A percentile compares a stretch with the other conserved stretches of the same genome.
Conservation (phyloP, 2,113 vertebrate species). For the Perca fluviatilis region DNA sequence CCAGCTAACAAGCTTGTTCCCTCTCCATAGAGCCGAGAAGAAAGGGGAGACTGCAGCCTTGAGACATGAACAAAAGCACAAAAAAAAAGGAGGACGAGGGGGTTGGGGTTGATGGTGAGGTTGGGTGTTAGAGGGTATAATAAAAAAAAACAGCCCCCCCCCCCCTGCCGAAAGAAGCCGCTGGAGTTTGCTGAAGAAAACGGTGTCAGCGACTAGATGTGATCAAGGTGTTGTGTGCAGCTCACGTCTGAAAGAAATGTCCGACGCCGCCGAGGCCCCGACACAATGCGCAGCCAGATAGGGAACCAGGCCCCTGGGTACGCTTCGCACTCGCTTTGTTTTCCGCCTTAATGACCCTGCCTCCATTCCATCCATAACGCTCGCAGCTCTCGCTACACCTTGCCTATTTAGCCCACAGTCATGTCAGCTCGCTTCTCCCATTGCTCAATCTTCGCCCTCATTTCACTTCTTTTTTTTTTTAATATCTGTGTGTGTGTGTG, state of each 20-base stretch:
- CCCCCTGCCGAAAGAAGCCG: conserved; percentile 65
- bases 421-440: conserved; percentile 67
- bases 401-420: conserved; percentile 82
- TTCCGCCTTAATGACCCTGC: conserved; percentile 88
- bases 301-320: conserved; percentile 77
- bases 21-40: conserved; percentile 89
- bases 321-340: conserved; percentile 70
- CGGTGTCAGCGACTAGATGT: conserved; percentile 83
- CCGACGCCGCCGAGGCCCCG: conserved; percentile 46
- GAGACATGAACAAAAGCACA: conserved; percentile 87
- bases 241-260: conserved; percentile 36
- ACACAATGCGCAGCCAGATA: conserved; percentile 73
- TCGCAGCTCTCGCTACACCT: conserved; percentile 85
- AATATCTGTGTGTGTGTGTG: not conserved
- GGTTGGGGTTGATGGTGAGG: conserved; percentile 44
- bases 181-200: conserved; percentile 93
- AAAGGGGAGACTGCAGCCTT: conserved; percentile 91
- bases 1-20: conserved; percentile 99
- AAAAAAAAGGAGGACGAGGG: conserved; percentile 68
- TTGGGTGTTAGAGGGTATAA: conserved; percentile 33
- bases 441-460: conserved; percentile 78
- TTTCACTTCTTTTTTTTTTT: conserved; percentile 52
- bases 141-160: not conserved
- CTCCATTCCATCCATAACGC: conserved; percentile 76
- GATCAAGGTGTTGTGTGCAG: conserved; percentile 90